Conservation (phyloP, 2,797 vertebrate species). For the Nothura maculosa region DNA sequence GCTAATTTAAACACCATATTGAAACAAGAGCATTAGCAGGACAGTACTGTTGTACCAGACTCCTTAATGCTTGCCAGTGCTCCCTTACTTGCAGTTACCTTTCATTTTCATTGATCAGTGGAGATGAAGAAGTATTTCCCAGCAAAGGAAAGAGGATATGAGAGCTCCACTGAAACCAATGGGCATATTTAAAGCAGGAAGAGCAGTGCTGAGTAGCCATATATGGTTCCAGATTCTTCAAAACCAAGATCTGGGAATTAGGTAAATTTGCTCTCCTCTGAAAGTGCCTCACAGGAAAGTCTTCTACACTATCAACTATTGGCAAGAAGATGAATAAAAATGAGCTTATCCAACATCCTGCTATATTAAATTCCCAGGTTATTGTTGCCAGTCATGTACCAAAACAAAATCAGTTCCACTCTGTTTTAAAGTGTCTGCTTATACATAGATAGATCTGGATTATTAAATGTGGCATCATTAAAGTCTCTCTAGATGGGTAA, state of each 20-base stretch:
- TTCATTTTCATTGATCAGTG: neutral
- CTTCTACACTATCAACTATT: neutral
- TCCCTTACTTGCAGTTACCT: neutral
- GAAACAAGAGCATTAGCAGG: neutral
- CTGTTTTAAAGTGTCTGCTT: neutral
- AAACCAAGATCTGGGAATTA: neutral
- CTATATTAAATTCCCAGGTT: neutral
- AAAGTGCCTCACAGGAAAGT: neutral
- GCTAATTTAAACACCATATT: neutral
- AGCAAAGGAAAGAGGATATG: neutral
- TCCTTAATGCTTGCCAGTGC: neutral
- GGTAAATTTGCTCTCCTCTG: neutral
- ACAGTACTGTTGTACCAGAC: neutral
- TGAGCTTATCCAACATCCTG: neutral
- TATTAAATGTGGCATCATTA: constrained; percentile 63
- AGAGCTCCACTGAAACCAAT: too few species aligned
- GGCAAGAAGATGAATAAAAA: neutral
- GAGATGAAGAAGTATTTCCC: neutral
- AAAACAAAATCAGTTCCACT: neutral
- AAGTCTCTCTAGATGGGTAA: constrained; percentile 65
- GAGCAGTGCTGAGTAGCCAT: neutral
- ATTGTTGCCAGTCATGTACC: neutral
- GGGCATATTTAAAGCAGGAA: too few species aligned
- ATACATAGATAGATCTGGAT: neutral
- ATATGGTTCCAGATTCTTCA: neutral